Evolutionary conservation across 2,888 invertebrate species (phyloP), one percentile per base, ranked within the genome.

Genomic region (Liodrosophila aerea): DNA sequence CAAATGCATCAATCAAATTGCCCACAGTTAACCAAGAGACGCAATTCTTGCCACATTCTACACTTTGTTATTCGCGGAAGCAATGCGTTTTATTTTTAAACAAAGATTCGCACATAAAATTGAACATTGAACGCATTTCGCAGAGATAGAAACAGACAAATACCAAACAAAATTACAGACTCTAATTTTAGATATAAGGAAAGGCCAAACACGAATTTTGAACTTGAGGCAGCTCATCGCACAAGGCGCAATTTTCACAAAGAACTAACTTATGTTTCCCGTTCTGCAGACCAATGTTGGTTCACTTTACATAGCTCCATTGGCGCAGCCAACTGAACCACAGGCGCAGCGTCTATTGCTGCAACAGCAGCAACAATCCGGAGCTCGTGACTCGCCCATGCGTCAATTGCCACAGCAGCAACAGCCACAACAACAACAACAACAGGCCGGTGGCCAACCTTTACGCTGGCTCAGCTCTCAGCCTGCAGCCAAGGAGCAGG

Each of bases 221-320:
- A 81, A 83, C 81, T 81, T 81, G 85, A 80, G 59, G 63, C 63
- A 29, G 29, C 39, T 33, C 41, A n/a, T 27, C 39, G 39, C 22
- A 12, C 4, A 15, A 7, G 9, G 8, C 16, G 16, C 2, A 22
- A 22, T 5, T 22, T 22, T 22, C 5, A n/a, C n/a, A n/a, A n/a
- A n/a, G n/a, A n/a, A n/a, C n/a, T n/a, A n/a, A n/a, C n/a, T n/a
- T n/a, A n/a, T n/a, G n/a, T n/a, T n/a, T n/a, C n/a, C n/a, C n/a
- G n/a, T n/a, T n/a, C 1, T 53, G 3, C 57, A 89, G 86, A 88
- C 89, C 56, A 89, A 89, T 57, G 89, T 92, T 54, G 92, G 92
- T 53, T 91, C 92, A 11, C 88, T 92, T 34, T 92, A 92, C 69
- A 92, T 92, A 60, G 92, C 92, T 37, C 92, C 92, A 4, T 56